Evolutionary conservation across 2,797 vertebrate species (phyloP).

Genomic region (Pantherophis alleghaniensis): DNA sequence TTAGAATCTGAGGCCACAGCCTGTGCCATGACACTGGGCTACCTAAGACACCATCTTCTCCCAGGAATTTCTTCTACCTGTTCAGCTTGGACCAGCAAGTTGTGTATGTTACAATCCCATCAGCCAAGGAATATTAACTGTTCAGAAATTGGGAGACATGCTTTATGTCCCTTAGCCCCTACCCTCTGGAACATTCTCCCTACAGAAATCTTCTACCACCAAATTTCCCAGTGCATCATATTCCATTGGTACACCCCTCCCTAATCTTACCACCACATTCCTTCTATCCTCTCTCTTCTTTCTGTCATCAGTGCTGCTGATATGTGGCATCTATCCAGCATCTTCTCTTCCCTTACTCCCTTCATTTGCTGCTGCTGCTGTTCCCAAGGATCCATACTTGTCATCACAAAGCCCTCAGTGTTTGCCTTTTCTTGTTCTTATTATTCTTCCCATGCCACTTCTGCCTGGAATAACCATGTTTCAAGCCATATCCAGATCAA

Average conservation of each 20-base stretch:
- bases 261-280: neutral
- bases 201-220: neutral
- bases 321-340: neutral
- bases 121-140: neutral
- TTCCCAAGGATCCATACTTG: neutral
- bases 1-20: neutral
- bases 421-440: neutral
- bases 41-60: neutral
- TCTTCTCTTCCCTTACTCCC: neutral
- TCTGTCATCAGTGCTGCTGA: neutral
- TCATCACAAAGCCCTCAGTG: neutral
- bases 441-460: neutral
- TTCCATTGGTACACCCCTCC: neutral
- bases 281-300: neutral
- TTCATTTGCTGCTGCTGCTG: neutral
- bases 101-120: neutral
- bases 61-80: neutral
- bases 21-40: neutral
- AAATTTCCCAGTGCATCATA: neutral
- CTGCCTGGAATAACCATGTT: neutral
- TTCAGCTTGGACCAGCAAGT: neutral
- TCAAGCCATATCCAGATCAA: neutral
- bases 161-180: neutral
- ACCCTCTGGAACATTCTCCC: neutral
- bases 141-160: neutral